These are phyloP conservation scores for Dendrolimus pini DNA, from an alignment of 2,888 invertebrate genomes.

Conservation along the genomic window DNA sequence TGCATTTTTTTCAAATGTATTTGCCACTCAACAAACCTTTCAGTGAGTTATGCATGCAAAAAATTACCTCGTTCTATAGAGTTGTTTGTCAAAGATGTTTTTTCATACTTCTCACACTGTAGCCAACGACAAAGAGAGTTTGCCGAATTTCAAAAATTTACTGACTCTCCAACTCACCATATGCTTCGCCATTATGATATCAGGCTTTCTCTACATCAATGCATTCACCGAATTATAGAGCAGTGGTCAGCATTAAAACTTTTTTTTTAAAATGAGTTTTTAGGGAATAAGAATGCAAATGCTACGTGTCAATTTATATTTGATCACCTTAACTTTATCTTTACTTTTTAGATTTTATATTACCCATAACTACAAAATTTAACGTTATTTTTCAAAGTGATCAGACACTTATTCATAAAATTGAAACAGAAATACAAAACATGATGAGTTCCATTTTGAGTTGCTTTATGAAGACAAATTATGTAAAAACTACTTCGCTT, in stretches of 20 bases:
- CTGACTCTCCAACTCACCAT: constrained; percentile 7
- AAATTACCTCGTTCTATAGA: constrained; percentile 7
- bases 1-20: constrained; percentile 6
- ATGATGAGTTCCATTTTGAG: constrained; percentile 3
- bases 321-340: constrained; percentile 10
- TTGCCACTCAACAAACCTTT: constrained; percentile 2
- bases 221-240: constrained; percentile 11
- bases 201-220: constrained; percentile 9
- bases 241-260: constrained; percentile 11
- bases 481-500: constrained; percentile 3
- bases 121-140: constrained; percentile 11
- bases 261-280: constrained; percentile 7
- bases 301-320: constrained; percentile 10
- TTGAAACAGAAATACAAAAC: constrained; percentile 4
- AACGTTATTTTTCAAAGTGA: constrained; percentile 9
- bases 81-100: constrained; percentile 9
- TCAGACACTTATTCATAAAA: constrained; percentile 1
- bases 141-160: constrained; percentile 10
- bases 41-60: constrained; percentile 6
- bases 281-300: constrained; percentile 10
- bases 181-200: constrained; percentile 12
- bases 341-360: constrained; percentile 8
- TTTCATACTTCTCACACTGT: constrained; percentile 7
- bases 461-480: constrained; percentile 7
- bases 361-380: constrained; percentile 8